Evolutionary conservation across 2,113 vertebrate species (phyloP), one percentile per base, ranked within the genome.

Genomic region (Psophia crepitans): DNA sequence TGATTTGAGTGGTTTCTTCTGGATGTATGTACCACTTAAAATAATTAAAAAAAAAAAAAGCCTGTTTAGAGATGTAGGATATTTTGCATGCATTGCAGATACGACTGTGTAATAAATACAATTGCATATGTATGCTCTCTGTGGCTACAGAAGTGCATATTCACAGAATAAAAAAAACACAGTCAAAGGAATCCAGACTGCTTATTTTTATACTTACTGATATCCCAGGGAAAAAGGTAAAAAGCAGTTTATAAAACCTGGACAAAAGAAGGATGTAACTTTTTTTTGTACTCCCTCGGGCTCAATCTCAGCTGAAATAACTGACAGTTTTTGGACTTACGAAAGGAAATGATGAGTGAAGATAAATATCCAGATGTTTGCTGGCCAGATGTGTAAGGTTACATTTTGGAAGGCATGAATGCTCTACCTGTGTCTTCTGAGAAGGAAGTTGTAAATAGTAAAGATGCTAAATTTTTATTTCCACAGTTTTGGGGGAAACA

Each of bases 321-420:
- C 97, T 97, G 98, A 98, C 98, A 98, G 98, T 96, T 98, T 98
- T 97, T 97, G 96, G 97, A 97, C 97, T 97, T 97, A 95, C 93
- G 65, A 94, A 98, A 98, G 98, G 98, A 99, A 99, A 98, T 97
- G 97, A 99, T 98, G 98, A 98, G 97, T 98, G 97, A 96, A 96
- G 97, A 98, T 98, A 98, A 98, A 97, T 97, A 97, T 98, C 98
- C 99, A 99, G 98, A 99, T 99, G 98, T 97, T 98, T 97, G 81
- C 97, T 93, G 88, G 95, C 97, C 98, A 99, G 98, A 98, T 98
- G 98, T 98, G 89, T 98, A 97, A 97, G 95, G 90, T 98, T 98
- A 96, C 93, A 86, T 96, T 98, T 98, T 98, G 95, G 96, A 97
- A 98, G 97, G 96, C 82, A 83, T 80, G 84, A 96, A 84, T 96